Base-by-base conservation (phyloP, 2,888 invertebrate species). In the Pollenia griseotomentosa region DNA sequence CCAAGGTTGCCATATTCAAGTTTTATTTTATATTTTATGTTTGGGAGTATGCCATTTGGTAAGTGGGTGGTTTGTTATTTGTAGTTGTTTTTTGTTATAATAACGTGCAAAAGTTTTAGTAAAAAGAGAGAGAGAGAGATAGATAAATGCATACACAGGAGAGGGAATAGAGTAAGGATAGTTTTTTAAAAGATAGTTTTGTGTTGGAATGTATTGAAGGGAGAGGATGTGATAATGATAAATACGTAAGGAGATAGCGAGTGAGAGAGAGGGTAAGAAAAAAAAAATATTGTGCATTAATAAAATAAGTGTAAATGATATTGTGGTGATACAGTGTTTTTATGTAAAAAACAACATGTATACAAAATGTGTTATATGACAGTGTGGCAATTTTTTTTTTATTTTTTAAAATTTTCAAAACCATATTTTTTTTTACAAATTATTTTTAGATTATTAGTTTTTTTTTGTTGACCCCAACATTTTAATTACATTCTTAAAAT, bases 401-500 rank as follows among this genome's bases (percentile, higher is more conserved):
- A 19, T 77, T 68, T 10, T 61, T 75, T 46, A 9, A 9, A 68
- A 63, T 82, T 46, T 78, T 68, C 44, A 79, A 77, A 70, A 61
- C 63, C 75, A 42, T 14, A 44, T 19, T 65, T 82, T 65, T 82
- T 42, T 10, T 48, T 19, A 23, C 12, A 51, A 65, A 19, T 40
- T 59, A 23, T 57, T 68, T 46, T 77, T 57, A 23, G n/a, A 11
- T 61, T 70, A 23, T 79, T 78, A 63, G 65, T 85, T 63, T 51
- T 55, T 66, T 68, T 66, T 63, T 11, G 85, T 63, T 11, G 85
- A 68, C 78, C 33, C 48, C 81, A 84, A 81, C 57, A 84, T 81
- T 83, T 83, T 42, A 68, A 84, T 73, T 87, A 87, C 61, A 84
- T 87, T 84, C 78, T 78, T 78, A 78, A 77, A 75, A 85, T 86